Base-by-base conservation (phyloP, 2,113 vertebrate species). In the Corapipo altera region DNA sequence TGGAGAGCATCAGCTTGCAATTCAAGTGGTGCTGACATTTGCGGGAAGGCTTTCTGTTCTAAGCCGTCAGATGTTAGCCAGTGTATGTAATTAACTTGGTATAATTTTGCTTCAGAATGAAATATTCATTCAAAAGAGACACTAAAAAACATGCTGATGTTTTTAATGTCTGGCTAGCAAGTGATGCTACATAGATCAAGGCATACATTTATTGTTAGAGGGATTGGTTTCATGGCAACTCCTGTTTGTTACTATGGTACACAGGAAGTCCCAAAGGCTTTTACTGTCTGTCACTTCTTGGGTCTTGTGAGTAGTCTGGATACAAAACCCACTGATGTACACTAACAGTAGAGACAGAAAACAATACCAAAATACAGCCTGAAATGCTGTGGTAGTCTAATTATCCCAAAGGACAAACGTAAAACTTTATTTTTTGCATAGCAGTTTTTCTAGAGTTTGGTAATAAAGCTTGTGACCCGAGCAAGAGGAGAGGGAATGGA, bases 61-160 rank as follows among this genome's bases (percentile, higher is more conserved):
- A 24, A 51, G 76, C 23, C 16, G 6, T 97, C 95, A 97, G 88
- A 83, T 85, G 72, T 94, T 96, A 95, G 80, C 89, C 51, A 88
- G 88, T 91, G 62, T 94, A 67, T 93, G 74, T 97, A 90, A 97
- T 98, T 95, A 96, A 91, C 94, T 94, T 91, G 66, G 61, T 84
- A 15, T 83, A 61, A 96, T 97, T 97, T 78, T 94, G 84, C 87
- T 95, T 96, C 85, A 79, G 91, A 95, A 80, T 97, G 82, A 94
- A 91, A 91, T 95, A 97, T 85, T 97, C 80, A 93, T 96, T 96
- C 86, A 95, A 91, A 92, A 96, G 89, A 88, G 77, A 85, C 89
- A 89, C 95, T 12, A 86, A 96, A 96, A 94, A 85, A 39, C 43
- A 95, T 58, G 30, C 78, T 79, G 44, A 82, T 27, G 46, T 94